Evolutionary conservation across 2,888 invertebrate species (phyloP).

Genomic region (Tinea semifulvella): DNA sequence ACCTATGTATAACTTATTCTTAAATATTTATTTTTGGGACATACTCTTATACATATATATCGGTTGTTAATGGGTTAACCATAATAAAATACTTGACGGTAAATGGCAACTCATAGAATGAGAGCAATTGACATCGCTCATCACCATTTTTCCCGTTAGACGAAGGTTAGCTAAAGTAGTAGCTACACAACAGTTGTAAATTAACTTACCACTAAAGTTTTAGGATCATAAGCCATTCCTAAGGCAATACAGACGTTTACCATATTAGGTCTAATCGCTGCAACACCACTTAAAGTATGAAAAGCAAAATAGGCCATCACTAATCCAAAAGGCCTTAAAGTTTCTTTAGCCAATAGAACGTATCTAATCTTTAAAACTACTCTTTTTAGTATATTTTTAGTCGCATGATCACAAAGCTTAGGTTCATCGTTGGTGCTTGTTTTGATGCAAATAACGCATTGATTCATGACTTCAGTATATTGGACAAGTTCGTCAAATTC

Average conservation of each 20-base stretch:
- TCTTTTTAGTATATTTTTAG: conserved; percentile 31
- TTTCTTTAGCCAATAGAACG: conserved; percentile 58
- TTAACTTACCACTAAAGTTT: conserved; percentile 55
- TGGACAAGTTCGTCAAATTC: conserved; percentile 56
- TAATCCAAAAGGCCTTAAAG: conserved; percentile 56
- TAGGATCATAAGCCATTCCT: conserved; percentile 54
- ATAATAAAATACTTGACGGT: too few relatives aligned
- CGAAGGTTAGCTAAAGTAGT: too few relatives aligned
- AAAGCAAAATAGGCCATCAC: conserved; percentile 64
- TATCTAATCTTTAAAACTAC: conserved; percentile 34
- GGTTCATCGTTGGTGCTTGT: conserved; percentile 28
- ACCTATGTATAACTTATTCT: too few relatives aligned
- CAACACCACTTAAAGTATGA: conserved; percentile 55
- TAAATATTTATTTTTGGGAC: too few relatives aligned
- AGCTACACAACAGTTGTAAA: too few relatives aligned
- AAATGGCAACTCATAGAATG: too few relatives aligned
- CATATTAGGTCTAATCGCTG: conserved; percentile 63
- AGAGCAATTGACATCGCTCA: too few relatives aligned
- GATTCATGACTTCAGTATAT: conserved; percentile 44
- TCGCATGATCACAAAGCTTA: conserved; percentile 34
- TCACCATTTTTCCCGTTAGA: too few relatives aligned
- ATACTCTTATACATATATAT: too few relatives aligned
- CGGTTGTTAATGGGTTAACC: too few relatives aligned
- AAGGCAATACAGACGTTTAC: conserved; percentile 60
- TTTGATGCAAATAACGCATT: conserved; percentile 42